phyloP scores from a whole-genome alignment of 2,113 vertebrate species.

The Craseonycteris thonglongyai region DNA sequence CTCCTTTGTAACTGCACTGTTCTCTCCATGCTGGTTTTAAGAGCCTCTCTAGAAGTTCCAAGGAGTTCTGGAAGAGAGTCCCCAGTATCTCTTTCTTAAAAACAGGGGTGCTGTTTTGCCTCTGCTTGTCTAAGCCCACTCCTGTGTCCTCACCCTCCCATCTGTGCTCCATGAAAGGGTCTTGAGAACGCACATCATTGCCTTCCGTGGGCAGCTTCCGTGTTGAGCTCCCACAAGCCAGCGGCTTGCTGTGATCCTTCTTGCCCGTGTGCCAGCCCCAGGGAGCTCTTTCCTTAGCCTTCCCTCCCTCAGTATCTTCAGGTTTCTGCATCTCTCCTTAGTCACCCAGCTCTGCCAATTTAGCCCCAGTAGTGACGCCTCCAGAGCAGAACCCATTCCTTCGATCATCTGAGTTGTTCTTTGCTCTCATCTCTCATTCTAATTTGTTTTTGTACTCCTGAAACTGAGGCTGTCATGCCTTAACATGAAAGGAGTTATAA shows the following conservation, averaged over 20 bases:
- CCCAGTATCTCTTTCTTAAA: neutral
- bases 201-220: rapidly evolving
- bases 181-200: rapidly evolving
- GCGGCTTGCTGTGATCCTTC: neutral
- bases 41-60: neutral
- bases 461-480: neutral
- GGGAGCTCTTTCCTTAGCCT: neutral
- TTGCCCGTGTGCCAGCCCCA: neutral
- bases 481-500: neutral
- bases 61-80: neutral
- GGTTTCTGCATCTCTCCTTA: neutral
- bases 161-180: neutral
- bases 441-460: neutral
- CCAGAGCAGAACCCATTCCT: neutral
- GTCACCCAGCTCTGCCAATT: neutral
- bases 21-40: neutral
- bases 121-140: neutral
- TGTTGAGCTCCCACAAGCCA: neutral
- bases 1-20: neutral
- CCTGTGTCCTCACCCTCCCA: neutral
- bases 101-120: neutral
- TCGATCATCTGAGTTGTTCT: neutral
- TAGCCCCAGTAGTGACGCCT: neutral
- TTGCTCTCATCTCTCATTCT: neutral
- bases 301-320: neutral